Evolutionary conservation across 2,888 invertebrate genomes (phyloP), one percentile per base, ranked within the genome.

Genomic region (Anarsia innoxiella): DNA sequence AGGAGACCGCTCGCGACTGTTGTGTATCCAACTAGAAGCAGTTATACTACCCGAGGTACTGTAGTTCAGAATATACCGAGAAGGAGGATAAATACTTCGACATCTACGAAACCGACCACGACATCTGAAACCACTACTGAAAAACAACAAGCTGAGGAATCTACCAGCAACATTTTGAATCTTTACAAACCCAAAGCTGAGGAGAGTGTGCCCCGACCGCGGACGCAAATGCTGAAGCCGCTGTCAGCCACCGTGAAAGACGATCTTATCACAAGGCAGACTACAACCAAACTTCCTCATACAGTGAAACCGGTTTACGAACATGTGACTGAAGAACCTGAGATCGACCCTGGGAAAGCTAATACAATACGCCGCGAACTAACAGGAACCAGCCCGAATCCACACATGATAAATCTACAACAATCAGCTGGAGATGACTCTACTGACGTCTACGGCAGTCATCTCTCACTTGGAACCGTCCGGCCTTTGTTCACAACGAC

Each of bases 401-500:
- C 89, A 36, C 88, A 87, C 43, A 80, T 89, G 70, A 59, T 87
- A 12, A 86, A 66, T 25, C 57, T 88, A 6, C 87, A 87, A 48
- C 90, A 90, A 56, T 87, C 87, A 0, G 73, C 84, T 12, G 89
- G 88, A 8, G 89, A 89, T 48, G 92, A 92, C 56, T 86, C 88
- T 2, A 86, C 89, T 1, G 91, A 91, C 51, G 89, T 91, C 1
- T 92, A 91, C 46, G 90, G 90, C 19, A 87, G 88, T 23, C 88
- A 90, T 13, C 67, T 89, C 9, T 89, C 89, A 0, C 88, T 88
- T 11, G 88, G 87, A 39, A 87, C 90, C 14, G 87, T 90, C 3
- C 75, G 91, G 19, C 91, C 91, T 0, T 64, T 91, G 10, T 91
- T 91, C 49, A 91, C 91, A 0, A 91, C 91, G 0, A 88, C 89